A percentile compares a stretch with the other conserved stretches of the same genome.
These are phyloP conservation scores for Cyprinodon tularosa DNA, from an alignment of 2,113 vertebrate species.

Conservation along the genomic window DNA sequence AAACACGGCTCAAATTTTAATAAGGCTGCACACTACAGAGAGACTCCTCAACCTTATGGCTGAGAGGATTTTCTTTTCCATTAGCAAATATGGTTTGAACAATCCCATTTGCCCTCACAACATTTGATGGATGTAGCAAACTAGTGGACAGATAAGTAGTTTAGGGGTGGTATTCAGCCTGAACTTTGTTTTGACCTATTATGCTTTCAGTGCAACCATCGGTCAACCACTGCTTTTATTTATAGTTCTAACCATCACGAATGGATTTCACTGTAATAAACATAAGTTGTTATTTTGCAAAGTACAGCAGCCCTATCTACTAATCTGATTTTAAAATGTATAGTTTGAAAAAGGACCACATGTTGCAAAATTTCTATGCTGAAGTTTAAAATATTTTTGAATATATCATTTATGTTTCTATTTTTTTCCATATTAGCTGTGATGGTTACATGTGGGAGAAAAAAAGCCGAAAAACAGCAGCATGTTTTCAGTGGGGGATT, in stretches of 20 bases:
- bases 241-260: background rate
- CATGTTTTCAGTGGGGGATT: conserved; percentile 14
- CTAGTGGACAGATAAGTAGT: background rate
- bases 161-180: conserved; percentile 5
- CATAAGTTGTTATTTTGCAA: background rate
- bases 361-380: conserved; percentile 6
- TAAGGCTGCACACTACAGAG: conserved; percentile 37
- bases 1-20: conserved; percentile 59
- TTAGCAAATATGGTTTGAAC: conserved; percentile 29
- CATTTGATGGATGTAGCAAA: conserved; percentile 2
- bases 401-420: conserved; percentile 29
- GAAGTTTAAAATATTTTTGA: conserved; percentile 15
- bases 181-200: conserved; percentile 7
- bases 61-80: conserved; percentile 23
- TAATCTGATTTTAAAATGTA: conserved; percentile 10
- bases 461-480: conserved; percentile 26
- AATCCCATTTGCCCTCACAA: background rate
- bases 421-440: conserved; percentile 27
- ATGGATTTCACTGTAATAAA: conserved; percentile 4
- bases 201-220: conserved; percentile 10
- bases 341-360: background rate
- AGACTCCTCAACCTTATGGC: conserved; percentile 28
- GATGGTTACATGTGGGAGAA: conserved; percentile 32
- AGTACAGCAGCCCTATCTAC: background rate
- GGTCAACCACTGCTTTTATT: conserved; percentile 14